Percentiles rank a stretch among this genome's conserved stretches.
Conservation (phyloP, 1,140 invertebrate genomes). For the Brevipalpus yothersi region DNA sequence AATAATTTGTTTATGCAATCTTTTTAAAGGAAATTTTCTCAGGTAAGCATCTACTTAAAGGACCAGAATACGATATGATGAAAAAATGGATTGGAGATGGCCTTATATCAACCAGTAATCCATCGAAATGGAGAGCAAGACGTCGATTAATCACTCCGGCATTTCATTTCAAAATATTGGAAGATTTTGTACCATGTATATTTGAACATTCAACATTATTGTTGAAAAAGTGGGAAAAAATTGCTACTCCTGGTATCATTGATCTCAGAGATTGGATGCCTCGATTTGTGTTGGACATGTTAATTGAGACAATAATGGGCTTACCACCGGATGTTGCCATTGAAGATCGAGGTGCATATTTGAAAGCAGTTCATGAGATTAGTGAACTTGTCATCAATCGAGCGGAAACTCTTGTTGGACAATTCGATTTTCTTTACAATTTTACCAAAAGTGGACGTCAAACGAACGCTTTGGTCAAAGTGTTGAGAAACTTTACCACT, state of each 20-base stretch:
- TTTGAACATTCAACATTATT: background rate
- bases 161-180: background rate
- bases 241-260: background rate
- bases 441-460: background rate
- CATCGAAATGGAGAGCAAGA: background rate
- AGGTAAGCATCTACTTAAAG: too few relatives aligned
- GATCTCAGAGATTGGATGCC: constrained; percentile 49
- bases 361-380: constrained; percentile 25
- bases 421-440: background rate
- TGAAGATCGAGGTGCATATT: constrained; percentile 40
- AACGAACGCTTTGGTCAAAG: background rate
- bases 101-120: background rate
- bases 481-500: constrained; percentile 1
- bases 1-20: too few relatives aligned
- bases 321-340: constrained; percentile 36
- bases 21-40: too few relatives aligned
- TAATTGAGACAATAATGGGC: constrained; percentile 63
- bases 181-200: background rate
- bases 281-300: constrained; percentile 63
- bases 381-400: background rate
- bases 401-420: background rate
- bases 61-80: too few relatives aligned
- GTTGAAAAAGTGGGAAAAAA: background rate
- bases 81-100: background rate
- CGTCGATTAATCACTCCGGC: background rate